phyloP scores from a whole-genome alignment of 2,113 vertebrate species.

The Elgaria multicarinata region DNA sequence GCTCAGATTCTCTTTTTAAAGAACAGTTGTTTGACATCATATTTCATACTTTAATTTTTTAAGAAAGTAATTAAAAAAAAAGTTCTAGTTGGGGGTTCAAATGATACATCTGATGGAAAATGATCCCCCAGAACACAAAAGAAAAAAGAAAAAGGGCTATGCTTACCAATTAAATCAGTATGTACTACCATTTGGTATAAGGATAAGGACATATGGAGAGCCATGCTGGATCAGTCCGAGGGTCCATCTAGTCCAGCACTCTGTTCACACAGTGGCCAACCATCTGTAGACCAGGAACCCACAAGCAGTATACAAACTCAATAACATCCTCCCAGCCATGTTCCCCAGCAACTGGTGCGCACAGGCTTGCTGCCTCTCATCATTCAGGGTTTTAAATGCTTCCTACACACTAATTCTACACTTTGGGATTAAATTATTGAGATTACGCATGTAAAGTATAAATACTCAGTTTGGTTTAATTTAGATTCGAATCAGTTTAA shows the following conservation, averaged over 20 bases:
- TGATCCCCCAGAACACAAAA: background rate
- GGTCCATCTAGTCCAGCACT: no score
- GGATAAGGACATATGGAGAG: no score
- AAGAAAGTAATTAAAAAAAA: constrained; percentile 23
- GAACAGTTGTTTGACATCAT: constrained; percentile 40
- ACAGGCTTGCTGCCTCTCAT: no score
- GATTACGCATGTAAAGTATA: background rate
- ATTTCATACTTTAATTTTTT: constrained; percentile 39
- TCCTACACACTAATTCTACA: background rate
- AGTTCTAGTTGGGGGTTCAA: background rate
- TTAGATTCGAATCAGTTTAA: background rate
- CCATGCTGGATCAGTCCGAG: no score
- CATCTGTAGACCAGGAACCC: no score
- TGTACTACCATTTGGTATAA: background rate
- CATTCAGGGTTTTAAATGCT: background rate
- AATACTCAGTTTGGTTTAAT: background rate
- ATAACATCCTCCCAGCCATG: no score
- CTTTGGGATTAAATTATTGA: background rate
- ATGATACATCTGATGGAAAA: background rate
- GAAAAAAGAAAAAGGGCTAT: background rate
- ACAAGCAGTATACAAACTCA: no score
- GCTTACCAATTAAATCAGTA: background rate
- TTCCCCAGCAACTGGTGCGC: no score
- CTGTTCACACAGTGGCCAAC: no score
- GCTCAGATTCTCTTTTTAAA: constrained; percentile 35